Evolutionary conservation across 2,888 invertebrate genomes (phyloP).

Genomic region (Thelaira solivaga): DNA sequence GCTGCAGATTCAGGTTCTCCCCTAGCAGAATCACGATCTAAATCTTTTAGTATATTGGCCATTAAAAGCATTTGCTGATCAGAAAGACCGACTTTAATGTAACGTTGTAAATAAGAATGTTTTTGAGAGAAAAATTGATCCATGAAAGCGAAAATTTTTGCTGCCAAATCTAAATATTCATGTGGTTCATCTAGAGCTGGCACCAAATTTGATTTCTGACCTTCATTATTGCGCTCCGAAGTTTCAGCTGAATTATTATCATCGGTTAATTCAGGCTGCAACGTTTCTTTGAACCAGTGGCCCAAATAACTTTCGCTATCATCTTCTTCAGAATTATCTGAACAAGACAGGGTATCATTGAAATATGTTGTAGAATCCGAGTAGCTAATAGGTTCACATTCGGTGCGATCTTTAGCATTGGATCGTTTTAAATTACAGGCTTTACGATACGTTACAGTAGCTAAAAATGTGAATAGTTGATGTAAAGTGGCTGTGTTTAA

Average conservation of each 20-base stretch:
- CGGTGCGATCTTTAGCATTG: slow-evolving; percentile 85
- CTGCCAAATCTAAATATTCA: slow-evolving; percentile 91
- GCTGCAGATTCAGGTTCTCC: slow-evolving; percentile 81
- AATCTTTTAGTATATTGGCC: slow-evolving; percentile 91
- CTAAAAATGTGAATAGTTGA: slow-evolving; percentile 89
- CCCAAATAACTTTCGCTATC: slow-evolving; percentile 80
- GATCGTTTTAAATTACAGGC: slow-evolving; percentile 89
- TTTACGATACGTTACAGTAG: slow-evolving; percentile 93
- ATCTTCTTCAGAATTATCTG: slow-evolving; percentile 94
- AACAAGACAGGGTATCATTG: slow-evolving; percentile 94
- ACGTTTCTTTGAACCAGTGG: slow-evolving; percentile 95
- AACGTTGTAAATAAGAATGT: slow-evolving; percentile 80
- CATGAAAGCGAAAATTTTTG: slow-evolving; percentile 90
- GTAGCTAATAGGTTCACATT: slow-evolving; percentile 89
- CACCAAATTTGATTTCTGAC: slow-evolving; percentile 79
- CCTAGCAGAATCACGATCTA: slow-evolving; percentile 92
- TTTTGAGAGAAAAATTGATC: slow-evolving; percentile 84
- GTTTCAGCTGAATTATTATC: slow-evolving; percentile 80
- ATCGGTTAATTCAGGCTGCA: slow-evolving; percentile 82
- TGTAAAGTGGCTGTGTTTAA: slow-evolving; percentile 78
- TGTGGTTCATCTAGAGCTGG: slow-evolving; percentile 88
- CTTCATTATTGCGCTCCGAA: slow-evolving; percentile 79
- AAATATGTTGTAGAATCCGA: slow-evolving; percentile 98
- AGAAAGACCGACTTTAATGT: slow-evolving; percentile 83
- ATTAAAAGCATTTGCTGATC: slow-evolving; percentile 94